Conservation (phyloP, 1,140 invertebrate genomes). For the Vanessa atalanta region DNA sequence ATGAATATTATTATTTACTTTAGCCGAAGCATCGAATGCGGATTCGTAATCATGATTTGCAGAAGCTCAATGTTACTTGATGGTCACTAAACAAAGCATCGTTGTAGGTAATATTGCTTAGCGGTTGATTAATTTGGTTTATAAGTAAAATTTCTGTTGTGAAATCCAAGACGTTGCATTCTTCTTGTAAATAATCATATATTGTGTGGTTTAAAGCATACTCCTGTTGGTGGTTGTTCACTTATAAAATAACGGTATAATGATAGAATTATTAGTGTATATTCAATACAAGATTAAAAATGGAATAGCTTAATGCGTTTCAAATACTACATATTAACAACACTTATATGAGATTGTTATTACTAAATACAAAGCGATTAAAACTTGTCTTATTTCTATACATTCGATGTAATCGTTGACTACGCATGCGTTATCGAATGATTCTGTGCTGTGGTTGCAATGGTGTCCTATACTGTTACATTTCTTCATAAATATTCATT, state of each 20-base stretch:
- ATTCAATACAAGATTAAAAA: constrained; percentile 9
- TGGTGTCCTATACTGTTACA: constrained; percentile 52
- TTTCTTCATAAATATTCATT: constrained; percentile 35
- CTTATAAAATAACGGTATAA: background rate
- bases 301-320: constrained; percentile 21
- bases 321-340: constrained; percentile 21
- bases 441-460: constrained; percentile 46
- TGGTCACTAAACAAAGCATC: constrained; percentile 38
- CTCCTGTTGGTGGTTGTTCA: background rate
- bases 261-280: background rate
- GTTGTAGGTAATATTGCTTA: constrained; percentile 1
- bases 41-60: constrained; percentile 40
- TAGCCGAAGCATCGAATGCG: constrained; percentile 60
- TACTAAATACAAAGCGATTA: constrained; percentile 23
- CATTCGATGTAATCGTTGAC: constrained; percentile 24
- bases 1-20: constrained; percentile 59
- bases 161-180: background rate
- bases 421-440: constrained; percentile 49
- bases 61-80: constrained; percentile 47
- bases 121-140: background rate
- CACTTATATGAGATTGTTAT: constrained; percentile 26
- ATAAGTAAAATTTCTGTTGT: background rate
- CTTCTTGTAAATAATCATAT: background rate
- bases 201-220: background rate
- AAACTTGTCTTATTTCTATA: constrained; percentile 17